Base-by-base conservation (phyloP, 23 tunicate species). In the Halocynthia roretzi region DNA sequence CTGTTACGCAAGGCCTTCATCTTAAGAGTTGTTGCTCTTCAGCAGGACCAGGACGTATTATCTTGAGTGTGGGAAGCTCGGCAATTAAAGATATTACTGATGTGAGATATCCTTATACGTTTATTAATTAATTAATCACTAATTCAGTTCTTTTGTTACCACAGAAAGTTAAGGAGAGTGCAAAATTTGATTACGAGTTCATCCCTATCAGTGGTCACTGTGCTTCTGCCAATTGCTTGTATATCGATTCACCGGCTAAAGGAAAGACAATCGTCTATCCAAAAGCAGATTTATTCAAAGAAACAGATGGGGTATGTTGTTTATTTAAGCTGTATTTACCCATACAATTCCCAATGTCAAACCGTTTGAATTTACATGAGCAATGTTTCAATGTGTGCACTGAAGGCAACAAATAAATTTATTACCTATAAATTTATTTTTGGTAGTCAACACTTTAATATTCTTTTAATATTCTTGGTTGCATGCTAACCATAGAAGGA, bases 11-110 rank as follows among this genome's bases (percentile, higher is more conserved):
- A 20, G 69, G 53, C 19, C 62, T 93, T 8, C 98, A 93, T 79
- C 61, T 93, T 49, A 93, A 93, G 70, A 83, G 86, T 76, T 78
- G 64, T 71, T 68, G 80, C 58, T 54, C 88, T n/a, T 58, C 87
- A 61, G 83, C 80, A 7, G 44, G 76, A n/a, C 86, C 80, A 7
- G 81, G 83, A 18, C 84, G 60, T 15, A 80, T 93, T 6, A 31
- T 87, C 12, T 50, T 71, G 0, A 51, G 77, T 6, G 72, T 58
- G 0, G 86, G 79, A 0, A 52, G 80, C 20, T 22, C 49, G 67
- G 81, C 2, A 10, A 31, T 31, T 4, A 31, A 31, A 31, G 44
- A 31, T 31, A 31, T 31, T 31, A 31, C 44, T 31, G 44, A 31
- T 31, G 44, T 31, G 4, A 31, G 44, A 1, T 31, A 4, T 31